Percentiles rank a stretch among this genome's conserved stretches.
These are phyloP conservation scores for Cheiracanthium punctorium DNA, from an alignment of 2,888 invertebrate genomes.

Conservation along the genomic window DNA sequence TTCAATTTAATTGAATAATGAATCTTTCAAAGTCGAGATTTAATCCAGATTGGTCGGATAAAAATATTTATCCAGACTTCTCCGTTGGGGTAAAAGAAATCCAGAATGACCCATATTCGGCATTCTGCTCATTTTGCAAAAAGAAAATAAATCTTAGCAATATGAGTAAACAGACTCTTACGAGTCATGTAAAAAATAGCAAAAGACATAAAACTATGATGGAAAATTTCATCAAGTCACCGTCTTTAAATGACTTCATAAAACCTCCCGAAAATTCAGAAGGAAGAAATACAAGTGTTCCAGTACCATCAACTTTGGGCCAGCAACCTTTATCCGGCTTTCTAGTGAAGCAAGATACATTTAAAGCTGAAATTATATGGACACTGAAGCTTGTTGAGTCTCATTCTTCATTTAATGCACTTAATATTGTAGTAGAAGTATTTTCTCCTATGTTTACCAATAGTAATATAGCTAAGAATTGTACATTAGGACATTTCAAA, in stretches of 20 bases:
- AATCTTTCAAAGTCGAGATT: too few relatives aligned
- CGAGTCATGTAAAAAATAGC: neutral
- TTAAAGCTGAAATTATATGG: neutral
- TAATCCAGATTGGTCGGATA: neutral
- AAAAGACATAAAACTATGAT: too few relatives aligned
- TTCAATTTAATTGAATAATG: too few relatives aligned
- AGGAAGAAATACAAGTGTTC: neutral
- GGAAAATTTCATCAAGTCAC: too few relatives aligned
- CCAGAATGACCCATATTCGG: neutral
- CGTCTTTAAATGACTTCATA: too few relatives aligned
- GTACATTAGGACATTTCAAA: neutral
- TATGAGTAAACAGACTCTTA: neutral
- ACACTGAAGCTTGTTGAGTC: neutral
- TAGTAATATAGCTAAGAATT: neutral
- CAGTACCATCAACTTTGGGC: neutral
- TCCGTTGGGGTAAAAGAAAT: neutral
- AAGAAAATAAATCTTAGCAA: neutral
- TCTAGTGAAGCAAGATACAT: neutral
- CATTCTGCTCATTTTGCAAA: neutral
- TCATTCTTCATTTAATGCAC: constrained; percentile 1
- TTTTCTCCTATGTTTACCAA: neutral
- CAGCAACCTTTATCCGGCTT: neutral
- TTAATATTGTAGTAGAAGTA: neutral
- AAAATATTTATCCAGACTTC: neutral
- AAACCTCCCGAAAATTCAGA: too few relatives aligned